phyloP scores from a whole-genome alignment of 2,113 vertebrate species.

The Cinclus cinclus region DNA sequence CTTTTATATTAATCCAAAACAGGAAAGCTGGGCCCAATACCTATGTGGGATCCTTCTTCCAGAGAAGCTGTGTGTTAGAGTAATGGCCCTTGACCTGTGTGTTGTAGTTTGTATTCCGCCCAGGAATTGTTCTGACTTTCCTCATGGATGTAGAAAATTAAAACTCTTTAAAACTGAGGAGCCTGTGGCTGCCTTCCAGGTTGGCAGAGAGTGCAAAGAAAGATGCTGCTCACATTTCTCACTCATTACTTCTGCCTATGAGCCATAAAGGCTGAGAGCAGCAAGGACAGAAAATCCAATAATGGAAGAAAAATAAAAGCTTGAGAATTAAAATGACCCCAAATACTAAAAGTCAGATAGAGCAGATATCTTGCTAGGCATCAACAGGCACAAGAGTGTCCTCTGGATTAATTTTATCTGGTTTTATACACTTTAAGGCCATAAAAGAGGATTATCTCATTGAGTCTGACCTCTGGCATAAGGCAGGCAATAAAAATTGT shows the following conservation, averaged over 20 bases:
- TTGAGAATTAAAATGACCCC: neutral
- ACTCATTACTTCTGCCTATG: neutral
- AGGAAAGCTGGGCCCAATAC: neutral
- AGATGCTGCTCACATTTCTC: neutral
- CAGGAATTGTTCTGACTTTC: neutral
- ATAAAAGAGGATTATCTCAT: conserved; percentile 37
- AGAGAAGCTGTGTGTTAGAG: neutral
- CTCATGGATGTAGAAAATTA: neutral
- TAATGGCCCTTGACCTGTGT: neutral
- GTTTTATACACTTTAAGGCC: conserved; percentile 18
- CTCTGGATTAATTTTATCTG: conserved; percentile 30
- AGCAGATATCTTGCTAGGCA: neutral
- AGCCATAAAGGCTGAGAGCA: neutral
- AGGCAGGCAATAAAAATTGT: neutral
- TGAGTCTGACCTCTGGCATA: conserved; percentile 20
- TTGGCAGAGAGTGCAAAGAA: neutral
- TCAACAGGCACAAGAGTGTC: conserved; percentile 3
- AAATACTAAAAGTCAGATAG: conserved; percentile 15
- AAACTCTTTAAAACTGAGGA: neutral
- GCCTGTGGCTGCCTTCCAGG: neutral
- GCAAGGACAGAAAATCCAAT: conserved; percentile 18
- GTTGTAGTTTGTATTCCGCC: neutral
- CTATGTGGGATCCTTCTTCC: neutral
- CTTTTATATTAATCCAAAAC: neutral
- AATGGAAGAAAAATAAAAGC: conserved; percentile 26